These are phyloP conservation scores for Apis florea DNA, from an alignment of 1,140 invertebrate species.

Conservation along the genomic window DNA sequence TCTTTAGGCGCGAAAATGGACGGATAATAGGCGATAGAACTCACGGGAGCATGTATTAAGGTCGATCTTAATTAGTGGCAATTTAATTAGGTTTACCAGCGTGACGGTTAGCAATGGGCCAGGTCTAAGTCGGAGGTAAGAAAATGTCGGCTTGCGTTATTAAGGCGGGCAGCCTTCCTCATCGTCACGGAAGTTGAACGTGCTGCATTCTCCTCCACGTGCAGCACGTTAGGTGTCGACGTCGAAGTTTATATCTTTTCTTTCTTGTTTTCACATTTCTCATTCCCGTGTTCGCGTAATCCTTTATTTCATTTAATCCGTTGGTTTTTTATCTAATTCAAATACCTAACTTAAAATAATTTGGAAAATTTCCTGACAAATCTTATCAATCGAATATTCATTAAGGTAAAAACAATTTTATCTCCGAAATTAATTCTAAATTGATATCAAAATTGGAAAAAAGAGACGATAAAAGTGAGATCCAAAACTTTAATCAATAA, in stretches of 20 bases:
- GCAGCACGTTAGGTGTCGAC: conserved; percentile 11
- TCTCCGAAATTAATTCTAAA: no score
- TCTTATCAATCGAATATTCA: no score
- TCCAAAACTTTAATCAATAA: no score
- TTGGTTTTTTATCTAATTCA: no score
- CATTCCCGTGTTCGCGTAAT: neutral
- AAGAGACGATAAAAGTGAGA: no score
- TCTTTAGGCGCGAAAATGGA: conserved; percentile 63
- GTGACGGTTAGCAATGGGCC: conserved; percentile 76
- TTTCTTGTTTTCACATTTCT: neutral
- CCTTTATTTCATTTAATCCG: no score
- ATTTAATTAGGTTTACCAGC: conserved; percentile 79
- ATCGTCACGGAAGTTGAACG: conserved; percentile 76
- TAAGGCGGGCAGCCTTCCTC: conserved; percentile 74
- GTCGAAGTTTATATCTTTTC: neutral
- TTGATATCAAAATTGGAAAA: no score
- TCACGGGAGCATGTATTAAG: conserved; percentile 75
- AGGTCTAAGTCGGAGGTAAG: conserved; percentile 69
- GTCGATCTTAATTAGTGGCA: conserved; percentile 79
- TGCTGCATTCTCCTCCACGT: conserved; percentile 51
- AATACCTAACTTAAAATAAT: no score
- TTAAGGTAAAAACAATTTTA: no score
- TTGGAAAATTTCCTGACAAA: no score
- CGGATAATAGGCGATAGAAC: conserved; percentile 68
- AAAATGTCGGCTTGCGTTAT: conserved; percentile 73